Conservation (phyloP, 1,140 invertebrate genomes). For the Drosophila mauritiana region DNA sequence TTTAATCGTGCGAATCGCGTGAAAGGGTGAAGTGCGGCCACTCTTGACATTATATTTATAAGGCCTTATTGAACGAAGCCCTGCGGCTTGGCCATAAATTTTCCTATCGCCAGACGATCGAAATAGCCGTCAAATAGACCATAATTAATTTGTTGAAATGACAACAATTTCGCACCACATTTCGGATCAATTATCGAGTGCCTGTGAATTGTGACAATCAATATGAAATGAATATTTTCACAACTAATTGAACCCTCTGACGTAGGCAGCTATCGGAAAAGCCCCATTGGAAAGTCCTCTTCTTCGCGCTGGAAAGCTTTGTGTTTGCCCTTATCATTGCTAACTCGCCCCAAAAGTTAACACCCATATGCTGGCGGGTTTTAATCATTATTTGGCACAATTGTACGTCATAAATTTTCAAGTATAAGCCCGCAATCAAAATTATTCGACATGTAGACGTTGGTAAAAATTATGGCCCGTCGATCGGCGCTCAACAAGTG, state of each 20-base stretch:
- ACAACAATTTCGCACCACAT: conserved; percentile 70
- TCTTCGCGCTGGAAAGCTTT: conserved; percentile 16
- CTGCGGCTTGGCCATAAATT: conserved; percentile 35
- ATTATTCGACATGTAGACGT: conserved; percentile 69
- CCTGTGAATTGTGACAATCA: conserved; percentile 50
- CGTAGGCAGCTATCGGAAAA: conserved; percentile 39
- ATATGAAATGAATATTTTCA: conserved; percentile 36
- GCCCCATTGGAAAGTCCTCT: conserved; percentile 28
- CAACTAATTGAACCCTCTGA: conserved; percentile 40
- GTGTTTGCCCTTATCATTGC: conserved; percentile 19
- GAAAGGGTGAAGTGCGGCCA: conserved; percentile 8
- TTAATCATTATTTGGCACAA: conserved; percentile 57
- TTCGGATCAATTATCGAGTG: conserved; percentile 42
- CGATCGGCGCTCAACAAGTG: conserved; percentile 21
- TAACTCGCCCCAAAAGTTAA: conserved; percentile 25
- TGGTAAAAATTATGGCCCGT: conserved; percentile 62
- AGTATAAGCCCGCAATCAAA: conserved; percentile 61
- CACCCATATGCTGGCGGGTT: conserved; percentile 32
- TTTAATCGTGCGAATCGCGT: conserved; percentile 59
- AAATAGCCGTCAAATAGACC: conserved; percentile 66
- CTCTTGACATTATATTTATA: conserved; percentile 38
- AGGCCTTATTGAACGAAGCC: conserved; percentile 14
- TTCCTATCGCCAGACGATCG: conserved; percentile 59
- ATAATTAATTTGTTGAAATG: conserved; percentile 46
- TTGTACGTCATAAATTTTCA: conserved; percentile 69